Evolutionary conservation across 2,113 vertebrate genomes (phyloP).

Genomic region (Corythaeola cristata): DNA sequence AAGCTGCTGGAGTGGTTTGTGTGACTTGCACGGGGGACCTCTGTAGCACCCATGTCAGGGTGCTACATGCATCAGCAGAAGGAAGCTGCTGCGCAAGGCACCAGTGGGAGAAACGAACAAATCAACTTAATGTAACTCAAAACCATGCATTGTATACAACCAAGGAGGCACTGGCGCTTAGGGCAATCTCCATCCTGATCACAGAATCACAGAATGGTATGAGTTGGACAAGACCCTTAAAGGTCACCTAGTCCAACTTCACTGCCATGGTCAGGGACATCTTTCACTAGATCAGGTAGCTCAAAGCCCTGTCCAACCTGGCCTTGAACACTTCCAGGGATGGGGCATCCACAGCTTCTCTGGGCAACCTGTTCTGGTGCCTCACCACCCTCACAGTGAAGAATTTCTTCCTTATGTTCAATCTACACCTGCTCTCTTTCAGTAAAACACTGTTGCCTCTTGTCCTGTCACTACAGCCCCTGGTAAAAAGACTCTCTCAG

Average conservation of each 20-base stretch:
- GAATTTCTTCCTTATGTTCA: not conserved
- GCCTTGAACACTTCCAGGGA: not conserved
- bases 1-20: not conserved
- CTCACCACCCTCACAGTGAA: not conserved
- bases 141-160: fast-evolving
- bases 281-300: not conserved
- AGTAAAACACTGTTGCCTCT: not conserved
- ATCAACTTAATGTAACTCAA: not conserved
- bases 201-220: not conserved
- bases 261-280: not conserved
- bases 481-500: too few species aligned
- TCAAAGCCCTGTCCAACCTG: not conserved
- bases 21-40: not conserved
- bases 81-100: not conserved
- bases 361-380: not conserved
- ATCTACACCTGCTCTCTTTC: not conserved
- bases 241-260: not conserved
- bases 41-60: not conserved
- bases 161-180: not conserved
- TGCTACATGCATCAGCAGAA: not conserved
- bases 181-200: not conserved
- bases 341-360: not conserved
- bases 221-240: not conserved
- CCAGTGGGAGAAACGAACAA: not conserved
- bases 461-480: not conserved